These are phyloP conservation scores for Oryzias dopingdopingensis DNA, from an alignment of 2,797 vertebrate species.

Conservation along the genomic window DNA sequence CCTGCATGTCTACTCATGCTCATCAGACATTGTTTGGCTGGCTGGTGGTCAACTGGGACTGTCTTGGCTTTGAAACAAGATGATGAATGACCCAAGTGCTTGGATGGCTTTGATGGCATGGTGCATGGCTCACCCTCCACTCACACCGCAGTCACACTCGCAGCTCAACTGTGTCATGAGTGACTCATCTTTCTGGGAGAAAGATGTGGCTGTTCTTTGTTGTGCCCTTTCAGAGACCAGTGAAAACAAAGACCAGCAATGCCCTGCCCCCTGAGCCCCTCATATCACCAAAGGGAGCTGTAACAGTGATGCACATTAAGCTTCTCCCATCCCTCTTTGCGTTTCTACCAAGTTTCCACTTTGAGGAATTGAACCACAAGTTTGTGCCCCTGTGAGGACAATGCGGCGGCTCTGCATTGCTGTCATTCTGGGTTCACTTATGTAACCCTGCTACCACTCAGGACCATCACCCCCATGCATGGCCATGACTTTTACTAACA, in stretches of 20 bases:
- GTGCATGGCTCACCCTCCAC: conserved; percentile 50
- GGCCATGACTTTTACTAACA: not conserved
- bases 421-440: conserved; percentile 54
- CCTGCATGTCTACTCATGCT: conserved; percentile 23
- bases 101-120: conserved; percentile 38
- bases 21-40: conserved; percentile 14
- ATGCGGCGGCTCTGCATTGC: conserved; percentile 39
- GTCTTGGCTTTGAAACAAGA: conserved; percentile 50
- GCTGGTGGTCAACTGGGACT: conserved; percentile 3
- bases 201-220: conserved; percentile 26
- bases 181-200: conserved; percentile 36
- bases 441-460: conserved; percentile 35
- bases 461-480: too few relatives aligned
- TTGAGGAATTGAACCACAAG: too few relatives aligned
- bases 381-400: too few relatives aligned
- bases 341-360: too few relatives aligned
- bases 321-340: too few relatives aligned
- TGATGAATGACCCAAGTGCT: conserved; percentile 16
- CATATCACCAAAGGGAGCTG: not conserved
- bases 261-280: conserved; percentile 30
- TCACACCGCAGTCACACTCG: conserved; percentile 37
- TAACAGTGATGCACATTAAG: too few relatives aligned
- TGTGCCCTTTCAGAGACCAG: conserved; percentile 24
- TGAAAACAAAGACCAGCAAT: conserved; percentile 62
- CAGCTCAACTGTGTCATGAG: conserved; percentile 35